Evolutionary conservation across 2,797 vertebrate genomes (phyloP).

Genomic region (Crocidura indochinensis): DNA sequence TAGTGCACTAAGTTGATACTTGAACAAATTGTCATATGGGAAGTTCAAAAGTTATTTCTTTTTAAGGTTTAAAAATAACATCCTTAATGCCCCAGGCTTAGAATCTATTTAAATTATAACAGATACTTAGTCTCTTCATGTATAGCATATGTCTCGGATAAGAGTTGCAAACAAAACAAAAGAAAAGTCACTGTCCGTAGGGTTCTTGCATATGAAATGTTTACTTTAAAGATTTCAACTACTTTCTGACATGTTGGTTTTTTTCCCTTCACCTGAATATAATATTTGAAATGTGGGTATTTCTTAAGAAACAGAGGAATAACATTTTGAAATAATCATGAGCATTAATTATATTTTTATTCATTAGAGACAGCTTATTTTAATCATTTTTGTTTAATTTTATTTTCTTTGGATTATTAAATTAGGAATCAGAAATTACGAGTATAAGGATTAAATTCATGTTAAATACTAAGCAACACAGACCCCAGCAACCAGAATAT

Average conservation of each 20-base stretch:
- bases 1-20: background rate
- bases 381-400: background rate
- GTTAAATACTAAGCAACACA: too few relatives aligned
- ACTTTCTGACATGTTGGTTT: background rate
- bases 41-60: conserved; percentile 71
- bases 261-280: conserved; percentile 25
- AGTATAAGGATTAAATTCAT: background rate
- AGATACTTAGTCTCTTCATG: conserved; percentile 63
- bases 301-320: background rate
- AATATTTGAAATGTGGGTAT: background rate
- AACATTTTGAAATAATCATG: conserved; percentile 28
- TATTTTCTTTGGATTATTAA: background rate
- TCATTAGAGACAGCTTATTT: background rate
- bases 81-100: conserved; percentile 68
- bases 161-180: conserved; percentile 72
- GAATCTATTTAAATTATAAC: conserved; percentile 75
- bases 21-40: conserved; percentile 50
- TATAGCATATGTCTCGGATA: conserved; percentile 76
- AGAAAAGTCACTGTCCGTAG: background rate
- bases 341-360: conserved; percentile 34
- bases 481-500: too few relatives aligned
- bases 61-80: conserved; percentile 75
- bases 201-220: conserved; percentile 32
- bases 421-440: background rate
- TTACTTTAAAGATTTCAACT: conserved; percentile 20